A percentile compares a stretch with the other conserved stretches of the same genome.
Conservation (phyloP, 2,888 invertebrate genomes). For the Polyommatus icarus region DNA sequence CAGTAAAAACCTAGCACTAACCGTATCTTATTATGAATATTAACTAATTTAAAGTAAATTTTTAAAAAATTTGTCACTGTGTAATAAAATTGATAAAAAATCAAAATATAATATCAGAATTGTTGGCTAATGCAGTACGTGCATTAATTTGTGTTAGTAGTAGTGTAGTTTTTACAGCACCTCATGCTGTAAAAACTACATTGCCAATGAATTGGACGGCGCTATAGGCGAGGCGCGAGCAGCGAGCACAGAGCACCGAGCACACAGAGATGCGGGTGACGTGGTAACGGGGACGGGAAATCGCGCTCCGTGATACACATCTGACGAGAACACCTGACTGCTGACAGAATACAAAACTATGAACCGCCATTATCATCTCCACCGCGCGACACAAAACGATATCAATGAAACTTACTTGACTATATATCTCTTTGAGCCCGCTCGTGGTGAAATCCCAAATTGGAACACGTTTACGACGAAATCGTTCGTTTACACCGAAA, state of each 20-base stretch:
- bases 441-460: constrained; percentile 79
- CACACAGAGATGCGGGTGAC: constrained; percentile 36
- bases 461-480: constrained; percentile 75
- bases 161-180: too few relatives aligned
- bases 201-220: background rate
- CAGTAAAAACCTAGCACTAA: background rate
- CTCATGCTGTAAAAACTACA: constrained; percentile 24
- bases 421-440: constrained; percentile 79
- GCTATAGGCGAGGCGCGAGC: constrained; percentile 3
- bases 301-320: constrained; percentile 28
- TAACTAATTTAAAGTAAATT: too few relatives aligned
- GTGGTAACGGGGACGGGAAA: constrained; percentile 36
- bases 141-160: background rate
- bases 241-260: constrained; percentile 6
- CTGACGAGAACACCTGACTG: constrained; percentile 29
- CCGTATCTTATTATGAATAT: background rate
- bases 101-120: background rate
- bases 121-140: background rate
- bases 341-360: constrained; percentile 8
- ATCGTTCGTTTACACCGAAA: constrained; percentile 74
- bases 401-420: constrained; percentile 66
- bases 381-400: background rate
- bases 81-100: background rate
- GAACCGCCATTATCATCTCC: background rate
- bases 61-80: too few relatives aligned